Evolutionary conservation across 2,113 vertebrate species (phyloP), one percentile per base, ranked within the genome.

Genomic region (Emydura subglobosa): DNA sequence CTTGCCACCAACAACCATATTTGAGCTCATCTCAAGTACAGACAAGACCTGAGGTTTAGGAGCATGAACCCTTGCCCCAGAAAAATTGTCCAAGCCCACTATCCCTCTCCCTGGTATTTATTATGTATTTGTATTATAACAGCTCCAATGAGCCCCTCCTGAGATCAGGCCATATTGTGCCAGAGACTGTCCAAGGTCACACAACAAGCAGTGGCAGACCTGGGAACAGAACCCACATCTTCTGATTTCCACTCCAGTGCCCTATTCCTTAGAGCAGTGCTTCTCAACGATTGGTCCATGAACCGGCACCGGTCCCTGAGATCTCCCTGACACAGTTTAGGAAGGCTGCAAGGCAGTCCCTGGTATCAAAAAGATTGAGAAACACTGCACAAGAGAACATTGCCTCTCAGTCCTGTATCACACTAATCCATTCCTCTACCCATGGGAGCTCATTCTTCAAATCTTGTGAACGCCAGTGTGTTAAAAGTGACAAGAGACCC

Each of bases 371-470:
- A 21, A 9, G 16, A 31, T 65, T 34, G 25, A 68, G 57, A 61
- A 61, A 61, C 12, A 11, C 57, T 29, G 29, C 57, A 31, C 57
- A 31, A 61, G 57, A 61, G 65, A n/a, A 68, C 34, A 68, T 31
- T n/a, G 65, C 54, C 10, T 81, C 9, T 25, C 2, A 0, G 16
- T 42, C 74, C 51, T 8, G 5, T 29, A 86, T 39, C 34, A 34
- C 34, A 39, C 17, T 68, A 68, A 68, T 68, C 34, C 65, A n/a
- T 39, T n/a, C 3, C 0, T n/a, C n/a, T 16, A 39, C 29, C 44
- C 25, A 44, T 44, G 54, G 85, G 53, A 44, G 29, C 19, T 5
- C 9, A 27, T 68, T 78, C 55, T 72, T 82, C 80, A 65, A 65
- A 22, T 5, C 42, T 7, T 10, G 22, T 44, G 72, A 34, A 34